Base-by-base conservation (phyloP, 2,888 invertebrate genomes). In the Hypolimnas misippus region DNA sequence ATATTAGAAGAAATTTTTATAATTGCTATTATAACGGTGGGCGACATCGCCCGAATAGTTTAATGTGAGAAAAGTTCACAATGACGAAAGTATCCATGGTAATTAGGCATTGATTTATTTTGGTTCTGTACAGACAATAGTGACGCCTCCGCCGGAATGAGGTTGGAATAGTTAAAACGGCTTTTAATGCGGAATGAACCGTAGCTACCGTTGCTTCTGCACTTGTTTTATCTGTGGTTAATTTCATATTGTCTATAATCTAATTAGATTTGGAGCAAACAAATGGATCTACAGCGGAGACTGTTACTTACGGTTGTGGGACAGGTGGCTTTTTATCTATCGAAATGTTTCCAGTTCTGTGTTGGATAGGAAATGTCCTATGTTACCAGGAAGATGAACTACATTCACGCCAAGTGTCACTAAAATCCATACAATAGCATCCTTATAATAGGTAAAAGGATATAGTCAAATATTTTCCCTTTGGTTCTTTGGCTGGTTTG, bases 1-100 rank as follows among this genome's bases (percentile, higher is more conserved):
- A 69, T 72, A 73, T 70, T 70, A 70, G 68, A 66, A 60, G 70
- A 73, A 71, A 73, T 74, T 72, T n/a, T 73, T 74, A 71, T 73
- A 75, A 75, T 75, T 75, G 68, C 73, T 58, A 70, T 73, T 71
- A 70, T 70, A 69, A 72, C 66, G 65, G 65, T 51, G 42, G 57
- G 56, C 61, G 66, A 67, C 69, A 68, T 62, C 67, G 65, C 69
- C 64, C 62, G 53, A 65, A 65, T 65, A 59, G 50, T 72, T 70
- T 71, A 70, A 74, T 72, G 76, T 77, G 76, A 74, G 75, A 73
- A 68, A 7, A 62, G 12, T 25, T 64, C 55, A 71, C 73, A 71
- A 70, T 64, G 70, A 57, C 50, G 66, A 60, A 58, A 69, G 67
- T 57, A 62, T 55, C 19, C 60, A 54, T 65, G 62, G 59, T 63